Evolutionary conservation across 1,140 invertebrate species (phyloP), one percentile per base, ranked within the genome.

Genomic region (Scaptomyza graminum): DNA sequence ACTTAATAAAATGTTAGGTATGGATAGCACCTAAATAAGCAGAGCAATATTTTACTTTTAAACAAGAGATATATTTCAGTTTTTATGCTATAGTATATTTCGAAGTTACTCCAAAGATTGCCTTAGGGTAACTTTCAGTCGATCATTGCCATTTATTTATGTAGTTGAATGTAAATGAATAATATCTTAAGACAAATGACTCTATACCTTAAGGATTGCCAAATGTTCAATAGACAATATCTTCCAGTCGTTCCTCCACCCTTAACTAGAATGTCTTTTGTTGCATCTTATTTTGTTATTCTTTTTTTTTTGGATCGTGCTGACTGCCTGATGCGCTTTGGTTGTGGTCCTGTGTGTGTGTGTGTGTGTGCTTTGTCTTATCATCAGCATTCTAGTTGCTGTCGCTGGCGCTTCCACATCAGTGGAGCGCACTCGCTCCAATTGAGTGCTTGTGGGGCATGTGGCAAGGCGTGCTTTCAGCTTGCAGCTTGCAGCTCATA

Each of bases 381-480:
- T 41, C 37, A 75, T 72, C 73, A 72, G 68, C 34, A 28, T 39
- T 43, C 39, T 34, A 54, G 56, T 72, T 64, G 72, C 66, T 46
- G 65, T 51, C 25, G 69, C 44, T 74, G 65, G 37, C 71, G 66
- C 72, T 75, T 75, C 61, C 73, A 75, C 68, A 61, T 72, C 62
- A 66, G 52, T 41, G 68, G 65, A 34, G 31, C 8, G 62, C 68
- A 54, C 13, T 2, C 13, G 28, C 13, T 39, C 47, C 55, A 34
- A 41, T 22, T 43, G 34, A 37, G 25, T 15, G 18, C 51, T 49
- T 25, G 31, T 16, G 31, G 5, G 61, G 39, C 54, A 28, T 39
- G 56, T 0, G 49, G 41, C 59, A 56, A 18, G 43, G 50, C 59
- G 12, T 18, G 28, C 60, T 37, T 8, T 3, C 1, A 66, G 28